phyloP scores from a whole-genome alignment of 2,797 vertebrate genomes.

The Poecilia gillii region DNA sequence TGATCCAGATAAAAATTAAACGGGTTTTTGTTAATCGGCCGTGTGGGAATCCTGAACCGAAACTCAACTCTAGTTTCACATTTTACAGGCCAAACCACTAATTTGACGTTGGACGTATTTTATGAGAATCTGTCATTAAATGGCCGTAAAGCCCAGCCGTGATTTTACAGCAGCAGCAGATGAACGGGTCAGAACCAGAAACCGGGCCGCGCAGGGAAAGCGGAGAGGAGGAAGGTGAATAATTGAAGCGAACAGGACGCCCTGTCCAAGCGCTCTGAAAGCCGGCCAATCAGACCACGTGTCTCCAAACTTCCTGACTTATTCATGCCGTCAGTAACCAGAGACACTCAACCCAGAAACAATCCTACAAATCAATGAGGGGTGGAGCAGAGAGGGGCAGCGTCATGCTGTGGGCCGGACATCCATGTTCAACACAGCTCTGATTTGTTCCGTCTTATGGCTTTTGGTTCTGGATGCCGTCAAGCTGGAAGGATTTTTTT shows the following conservation, averaged over 20 bases:
- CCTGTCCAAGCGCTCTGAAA: slow-evolving; percentile 50
- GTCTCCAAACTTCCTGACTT: slow-evolving; percentile 68
- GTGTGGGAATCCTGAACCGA: neutral
- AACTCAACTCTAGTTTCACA: neutral
- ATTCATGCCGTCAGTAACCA: slow-evolving; percentile 73
- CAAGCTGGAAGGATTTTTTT: neutral
- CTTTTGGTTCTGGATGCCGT: neutral
- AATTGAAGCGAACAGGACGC: slow-evolving; percentile 76
- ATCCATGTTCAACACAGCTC: neutral
- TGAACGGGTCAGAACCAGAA: slow-evolving; percentile 25
- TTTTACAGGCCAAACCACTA: neutral
- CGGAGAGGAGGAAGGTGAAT: slow-evolving; percentile 63
- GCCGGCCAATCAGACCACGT: slow-evolving; percentile 55
- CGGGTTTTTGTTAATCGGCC: neutral
- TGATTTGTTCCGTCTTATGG: neutral
- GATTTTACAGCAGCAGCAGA: slow-evolving; percentile 14
- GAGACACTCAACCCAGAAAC: slow-evolving; percentile 68
- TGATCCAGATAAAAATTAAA: slow-evolving; percentile 9
- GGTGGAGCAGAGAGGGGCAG: slow-evolving; percentile 20
- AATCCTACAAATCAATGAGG: slow-evolving; percentile 40
- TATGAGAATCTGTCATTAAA: neutral
- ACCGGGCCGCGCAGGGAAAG: neutral
- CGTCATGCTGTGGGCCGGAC: slow-evolving; percentile 25
- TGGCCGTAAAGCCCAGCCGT: neutral
- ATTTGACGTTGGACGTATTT: neutral